Evolutionary conservation across 2,113 vertebrate genomes (phyloP).

Genomic region (Peromyscus polionotus): DNA sequence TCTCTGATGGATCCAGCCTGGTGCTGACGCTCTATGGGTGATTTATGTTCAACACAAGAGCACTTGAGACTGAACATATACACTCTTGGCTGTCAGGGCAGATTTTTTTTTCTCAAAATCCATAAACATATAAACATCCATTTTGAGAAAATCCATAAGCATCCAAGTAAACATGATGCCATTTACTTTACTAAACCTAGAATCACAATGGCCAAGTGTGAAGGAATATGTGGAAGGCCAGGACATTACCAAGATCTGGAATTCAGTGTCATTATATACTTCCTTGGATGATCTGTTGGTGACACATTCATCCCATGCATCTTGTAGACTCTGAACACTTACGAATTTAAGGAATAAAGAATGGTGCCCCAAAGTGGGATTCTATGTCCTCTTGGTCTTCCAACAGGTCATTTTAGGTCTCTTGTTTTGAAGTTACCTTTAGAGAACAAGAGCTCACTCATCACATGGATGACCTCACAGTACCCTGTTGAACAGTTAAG

Average conservation of each 20-base stretch:
- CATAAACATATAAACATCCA: too few species aligned
- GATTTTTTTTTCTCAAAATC: neutral
- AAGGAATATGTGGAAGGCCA: accelerated
- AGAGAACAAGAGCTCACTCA: neutral
- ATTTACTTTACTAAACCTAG: neutral
- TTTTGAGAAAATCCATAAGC: too few species aligned
- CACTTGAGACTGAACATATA: neutral
- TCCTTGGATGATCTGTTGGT: neutral
- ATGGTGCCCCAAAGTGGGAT: neutral
- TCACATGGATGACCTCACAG: neutral
- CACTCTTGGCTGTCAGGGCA: neutral
- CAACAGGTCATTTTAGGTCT: neutral
- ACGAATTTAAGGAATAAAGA: neutral
- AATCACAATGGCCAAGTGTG: too few species aligned
- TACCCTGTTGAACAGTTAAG: neutral
- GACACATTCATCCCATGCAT: neutral
- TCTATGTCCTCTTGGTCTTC: neutral
- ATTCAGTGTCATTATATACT: neutral
- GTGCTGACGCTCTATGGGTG: neutral
- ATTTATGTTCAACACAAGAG: neutral
- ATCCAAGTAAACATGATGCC: too few species aligned
- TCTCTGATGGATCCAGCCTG: neutral
- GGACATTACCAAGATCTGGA: neutral
- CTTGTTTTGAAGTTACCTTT: neutral
- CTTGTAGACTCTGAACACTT: too few species aligned